Base-by-base conservation (phyloP, 2,113 vertebrate genomes). In the Dolichallabes microphthalmus region DNA sequence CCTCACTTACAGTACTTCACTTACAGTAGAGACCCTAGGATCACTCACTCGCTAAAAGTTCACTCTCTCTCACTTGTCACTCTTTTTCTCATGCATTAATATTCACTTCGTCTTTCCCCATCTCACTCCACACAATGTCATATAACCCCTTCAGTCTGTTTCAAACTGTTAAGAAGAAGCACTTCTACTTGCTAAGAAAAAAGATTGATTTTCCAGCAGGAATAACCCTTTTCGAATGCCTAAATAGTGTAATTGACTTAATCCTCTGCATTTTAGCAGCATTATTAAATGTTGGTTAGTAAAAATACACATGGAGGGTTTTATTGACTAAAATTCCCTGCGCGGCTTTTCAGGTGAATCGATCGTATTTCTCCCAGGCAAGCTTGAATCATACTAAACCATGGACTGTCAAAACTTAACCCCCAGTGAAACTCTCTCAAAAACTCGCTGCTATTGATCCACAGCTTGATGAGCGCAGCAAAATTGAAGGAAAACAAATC, bases 351-450 rank as follows among this genome's bases (percentile, higher is more conserved):
- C 86, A 90, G 87, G 86, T 86, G 86, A 89, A 90, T 87, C 84
- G 88, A 90, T 87, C 35, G 82, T 32, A 61, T 79, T 88, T 80
- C 85, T 89, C 86, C 84, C 84, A 83, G 87, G 86, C 82, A 86
- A 88, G 85, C 87, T 88, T 88, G 85, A 90, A 90, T 90, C 85
- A 88, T 89, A 87, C 76, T 86, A 90, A 89, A 87, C 83, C 87
- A 87, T 83, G 80, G 86, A 88, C 89, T 90, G 86, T 87, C 89
- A 87, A 78, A 90, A 88, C 87, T 83, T 87, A 83, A 87, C 80
- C 83, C 66, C 85, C 77, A 83, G 53, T 86, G 87, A 88, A 88
- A 87, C 85, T 78, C 89, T 64, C 87, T 90, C 79, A 85, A 86
- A 88, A 88, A 89, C 85, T 86, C 86, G 10, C 81, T 55, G 63